phyloP scores from a whole-genome alignment of 2,797 vertebrate genomes.

The Cirrhinus mrigala region DNA sequence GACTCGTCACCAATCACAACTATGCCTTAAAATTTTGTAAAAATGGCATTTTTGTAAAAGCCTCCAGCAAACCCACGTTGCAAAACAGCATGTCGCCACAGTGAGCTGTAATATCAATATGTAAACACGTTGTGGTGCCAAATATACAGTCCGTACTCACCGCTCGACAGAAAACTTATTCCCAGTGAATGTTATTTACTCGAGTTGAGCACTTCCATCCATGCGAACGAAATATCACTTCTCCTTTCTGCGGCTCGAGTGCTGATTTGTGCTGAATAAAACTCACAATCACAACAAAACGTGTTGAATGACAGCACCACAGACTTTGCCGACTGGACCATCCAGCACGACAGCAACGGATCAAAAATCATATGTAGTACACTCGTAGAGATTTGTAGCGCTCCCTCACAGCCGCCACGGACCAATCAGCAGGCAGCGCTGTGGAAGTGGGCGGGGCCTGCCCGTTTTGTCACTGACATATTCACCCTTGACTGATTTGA shows the following conservation, averaged over 20 bases:
- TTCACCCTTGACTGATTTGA: slow-evolving; percentile 15
- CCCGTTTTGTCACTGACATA: neutral
- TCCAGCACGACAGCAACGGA: slow-evolving; percentile 45
- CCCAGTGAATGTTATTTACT: slow-evolving; percentile 63
- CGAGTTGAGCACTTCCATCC: slow-evolving; percentile 72
- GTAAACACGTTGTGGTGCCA: neutral
- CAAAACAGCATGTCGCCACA: neutral
- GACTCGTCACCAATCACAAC: neutral
- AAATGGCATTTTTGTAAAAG: neutral
- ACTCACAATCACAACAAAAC: neutral
- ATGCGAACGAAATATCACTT: slow-evolving; percentile 51
- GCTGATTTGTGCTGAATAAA: neutral
- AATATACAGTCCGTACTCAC: slow-evolving; percentile 64
- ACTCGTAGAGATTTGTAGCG: slow-evolving; percentile 69
- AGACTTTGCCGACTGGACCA: slow-evolving; percentile 21
- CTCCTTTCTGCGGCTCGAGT: neutral
- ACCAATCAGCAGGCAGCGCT: slow-evolving; percentile 72
- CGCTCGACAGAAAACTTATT: slow-evolving; percentile 70
- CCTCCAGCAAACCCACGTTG: neutral
- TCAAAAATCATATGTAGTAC: slow-evolving; percentile 59
- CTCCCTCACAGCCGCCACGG: slow-evolving; percentile 64
- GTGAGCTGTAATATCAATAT: neutral
- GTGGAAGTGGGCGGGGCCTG: slow-evolving; percentile 64
- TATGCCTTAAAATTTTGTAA: neutral
- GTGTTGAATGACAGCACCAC: neutral